A percentile compares a stretch with the other conserved stretches of the same genome.
Evolutionary conservation across 1,140 invertebrate species (phyloP).

Genomic region (Rhopalosiphum maidis): DNA sequence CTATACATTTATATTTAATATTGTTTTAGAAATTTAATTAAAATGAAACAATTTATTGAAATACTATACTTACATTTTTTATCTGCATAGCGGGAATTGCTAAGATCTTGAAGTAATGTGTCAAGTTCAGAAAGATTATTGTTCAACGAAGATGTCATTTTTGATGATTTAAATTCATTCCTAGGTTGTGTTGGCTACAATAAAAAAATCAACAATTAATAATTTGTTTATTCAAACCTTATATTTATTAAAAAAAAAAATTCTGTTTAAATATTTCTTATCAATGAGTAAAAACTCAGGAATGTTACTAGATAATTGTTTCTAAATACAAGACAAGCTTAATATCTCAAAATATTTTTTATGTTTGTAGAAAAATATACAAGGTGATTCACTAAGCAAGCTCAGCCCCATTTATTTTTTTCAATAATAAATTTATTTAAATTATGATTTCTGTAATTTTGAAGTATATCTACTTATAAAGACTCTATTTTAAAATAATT

Average conservation of each 20-base stretch:
- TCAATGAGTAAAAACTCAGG: not conserved
- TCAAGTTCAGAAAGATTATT: conserved; percentile 91
- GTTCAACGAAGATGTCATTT: conserved; percentile 69
- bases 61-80: conserved; percentile 54
- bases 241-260: not conserved
- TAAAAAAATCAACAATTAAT: not conserved
- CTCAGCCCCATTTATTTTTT: no score
- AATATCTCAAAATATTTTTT: not conserved
- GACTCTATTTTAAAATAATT: no score
- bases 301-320: not conserved
- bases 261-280: not conserved
- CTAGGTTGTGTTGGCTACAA: conserved; percentile 25
- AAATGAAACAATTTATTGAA: not conserved
- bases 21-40: not conserved
- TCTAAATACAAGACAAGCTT: not conserved
- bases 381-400: not conserved
- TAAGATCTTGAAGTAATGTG: conserved; percentile 88
- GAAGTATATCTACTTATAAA: no score
- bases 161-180: conserved; percentile 59
- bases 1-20: not conserved
- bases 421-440: no score
- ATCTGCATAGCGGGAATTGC: conserved; percentile 77
- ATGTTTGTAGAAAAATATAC: not conserved
- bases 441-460: no score
- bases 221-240: not conserved